Conservation (phyloP, 2,888 invertebrate genomes). For the Lissocephala sabroskyi region DNA sequence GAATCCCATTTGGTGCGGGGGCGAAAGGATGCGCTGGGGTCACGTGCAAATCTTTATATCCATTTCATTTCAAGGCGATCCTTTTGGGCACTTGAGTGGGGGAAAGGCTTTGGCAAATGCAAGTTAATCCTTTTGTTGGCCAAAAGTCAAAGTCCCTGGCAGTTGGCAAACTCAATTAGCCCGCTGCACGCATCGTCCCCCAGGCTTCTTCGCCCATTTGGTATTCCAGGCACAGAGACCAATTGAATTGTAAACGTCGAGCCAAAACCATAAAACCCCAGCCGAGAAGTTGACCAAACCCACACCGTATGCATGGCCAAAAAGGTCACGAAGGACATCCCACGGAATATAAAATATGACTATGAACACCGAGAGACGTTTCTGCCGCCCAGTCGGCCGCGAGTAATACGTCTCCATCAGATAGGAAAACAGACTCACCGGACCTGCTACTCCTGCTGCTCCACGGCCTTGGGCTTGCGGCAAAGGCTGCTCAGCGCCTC, state of each 20-base stretch:
- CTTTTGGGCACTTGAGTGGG: too few relatives aligned
- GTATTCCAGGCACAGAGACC: conserved; percentile 46
- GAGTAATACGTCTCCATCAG: conserved; percentile 61
- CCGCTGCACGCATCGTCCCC: conserved; percentile 51
- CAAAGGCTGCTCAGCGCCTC: conserved; percentile 23
- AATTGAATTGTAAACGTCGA: conserved; percentile 6
- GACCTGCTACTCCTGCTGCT: too few relatives aligned
- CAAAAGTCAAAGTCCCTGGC: background rate
- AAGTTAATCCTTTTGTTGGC: conserved; percentile 1
- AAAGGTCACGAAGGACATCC: background rate
- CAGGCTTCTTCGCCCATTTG: too few relatives aligned
- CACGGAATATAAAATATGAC: conserved; percentile 46
- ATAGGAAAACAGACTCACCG: conserved; percentile 21
- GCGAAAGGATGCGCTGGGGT: background rate
- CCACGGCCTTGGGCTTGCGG: conserved; percentile 11
- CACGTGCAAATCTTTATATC: background rate
- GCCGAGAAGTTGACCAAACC: too few relatives aligned
- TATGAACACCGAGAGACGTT: conserved; percentile 64
- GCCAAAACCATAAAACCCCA: conserved; percentile 60
- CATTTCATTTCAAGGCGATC: too few relatives aligned
- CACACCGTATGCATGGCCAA: background rate
- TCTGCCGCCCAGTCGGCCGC: conserved; percentile 39
- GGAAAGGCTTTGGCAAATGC: conserved; percentile 1
- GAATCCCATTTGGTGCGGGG: background rate
- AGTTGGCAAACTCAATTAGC: conserved; percentile 48